Percentiles rank a stretch among this genome's conserved stretches.
Evolutionary conservation across 2,113 vertebrate genomes (phyloP).

Genomic region (Nesogale talazaci): DNA sequence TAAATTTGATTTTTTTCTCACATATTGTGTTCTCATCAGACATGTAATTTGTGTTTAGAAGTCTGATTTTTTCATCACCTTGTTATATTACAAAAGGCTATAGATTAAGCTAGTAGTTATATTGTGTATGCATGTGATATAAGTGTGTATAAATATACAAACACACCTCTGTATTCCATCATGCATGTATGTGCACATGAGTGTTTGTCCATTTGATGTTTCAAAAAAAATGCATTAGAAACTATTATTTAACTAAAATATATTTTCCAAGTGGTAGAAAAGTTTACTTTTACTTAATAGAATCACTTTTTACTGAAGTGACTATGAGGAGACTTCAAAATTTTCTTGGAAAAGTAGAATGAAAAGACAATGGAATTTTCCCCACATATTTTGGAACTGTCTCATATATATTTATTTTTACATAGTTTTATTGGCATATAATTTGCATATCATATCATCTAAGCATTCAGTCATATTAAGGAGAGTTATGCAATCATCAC

Average conservation of each 20-base stretch:
- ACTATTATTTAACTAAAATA: constrained; percentile 59
- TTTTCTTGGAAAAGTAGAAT: too few relatives aligned
- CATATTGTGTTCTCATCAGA: neutral
- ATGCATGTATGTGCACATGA: neutral
- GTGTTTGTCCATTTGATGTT: constrained; percentile 62
- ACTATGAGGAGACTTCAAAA: neutral
- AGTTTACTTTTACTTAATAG: neutral
- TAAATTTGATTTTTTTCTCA: neutral
- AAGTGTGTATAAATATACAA: neutral
- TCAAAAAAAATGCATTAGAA: constrained; percentile 42
- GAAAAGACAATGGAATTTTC: too few relatives aligned
- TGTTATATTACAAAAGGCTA: neutral
- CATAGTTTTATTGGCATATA: too few relatives aligned
- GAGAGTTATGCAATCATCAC: too few relatives aligned
- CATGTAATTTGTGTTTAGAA: constrained; percentile 53
- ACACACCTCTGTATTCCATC: neutral
- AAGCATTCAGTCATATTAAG: too few relatives aligned
- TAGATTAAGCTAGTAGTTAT: constrained; percentile 2
- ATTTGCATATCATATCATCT: too few relatives aligned
- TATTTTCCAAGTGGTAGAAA: constrained; percentile 36
- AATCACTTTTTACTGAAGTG: neutral
- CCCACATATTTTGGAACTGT: too few relatives aligned
- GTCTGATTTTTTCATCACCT: constrained; percentile 14
- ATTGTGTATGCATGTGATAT: neutral
- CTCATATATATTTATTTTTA: too few relatives aligned